These are phyloP conservation scores for Chelon labrosus DNA, from an alignment of 2,797 vertebrate genomes.

Conservation along the genomic window DNA sequence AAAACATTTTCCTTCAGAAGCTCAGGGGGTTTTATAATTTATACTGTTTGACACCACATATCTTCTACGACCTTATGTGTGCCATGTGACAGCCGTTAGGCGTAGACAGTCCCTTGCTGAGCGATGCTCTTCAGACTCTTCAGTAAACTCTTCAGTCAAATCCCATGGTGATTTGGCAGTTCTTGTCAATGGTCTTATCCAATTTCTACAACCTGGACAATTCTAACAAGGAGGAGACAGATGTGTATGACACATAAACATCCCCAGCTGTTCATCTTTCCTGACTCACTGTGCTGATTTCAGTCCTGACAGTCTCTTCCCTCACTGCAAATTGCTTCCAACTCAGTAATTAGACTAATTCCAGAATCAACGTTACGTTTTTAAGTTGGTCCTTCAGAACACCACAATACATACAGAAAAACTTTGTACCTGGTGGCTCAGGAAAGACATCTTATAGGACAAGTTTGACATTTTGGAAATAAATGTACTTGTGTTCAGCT, in stretches of 20 bases:
- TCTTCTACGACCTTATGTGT: background rate
- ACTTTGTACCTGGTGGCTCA: background rate
- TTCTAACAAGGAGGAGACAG: constrained; percentile 15
- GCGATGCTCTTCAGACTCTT: background rate
- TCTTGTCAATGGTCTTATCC: constrained; percentile 14
- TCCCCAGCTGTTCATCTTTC: constrained; percentile 38
- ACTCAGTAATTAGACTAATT: background rate
- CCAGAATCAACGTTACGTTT: constrained; percentile 4
- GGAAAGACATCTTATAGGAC: no score
- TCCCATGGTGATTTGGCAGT: constrained; percentile 11
- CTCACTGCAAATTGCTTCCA: background rate
- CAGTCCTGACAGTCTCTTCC: background rate
- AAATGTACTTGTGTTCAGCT: no score
- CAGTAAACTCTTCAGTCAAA: no score
- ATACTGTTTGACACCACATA: background rate
- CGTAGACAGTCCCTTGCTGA: constrained; percentile 21
- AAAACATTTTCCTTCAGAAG: background rate
- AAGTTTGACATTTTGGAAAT: no score
- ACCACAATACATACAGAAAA: background rate
- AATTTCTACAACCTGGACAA: constrained; percentile 24
- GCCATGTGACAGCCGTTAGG: constrained; percentile 23
- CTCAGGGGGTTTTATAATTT: background rate
- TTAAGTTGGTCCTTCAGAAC: background rate
- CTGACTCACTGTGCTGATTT: constrained; percentile 28
- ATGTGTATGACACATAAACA: constrained; percentile 37